These are phyloP conservation scores for Neogale vison DNA, from an alignment of 2,113 vertebrate genomes.

Conservation along the genomic window DNA sequence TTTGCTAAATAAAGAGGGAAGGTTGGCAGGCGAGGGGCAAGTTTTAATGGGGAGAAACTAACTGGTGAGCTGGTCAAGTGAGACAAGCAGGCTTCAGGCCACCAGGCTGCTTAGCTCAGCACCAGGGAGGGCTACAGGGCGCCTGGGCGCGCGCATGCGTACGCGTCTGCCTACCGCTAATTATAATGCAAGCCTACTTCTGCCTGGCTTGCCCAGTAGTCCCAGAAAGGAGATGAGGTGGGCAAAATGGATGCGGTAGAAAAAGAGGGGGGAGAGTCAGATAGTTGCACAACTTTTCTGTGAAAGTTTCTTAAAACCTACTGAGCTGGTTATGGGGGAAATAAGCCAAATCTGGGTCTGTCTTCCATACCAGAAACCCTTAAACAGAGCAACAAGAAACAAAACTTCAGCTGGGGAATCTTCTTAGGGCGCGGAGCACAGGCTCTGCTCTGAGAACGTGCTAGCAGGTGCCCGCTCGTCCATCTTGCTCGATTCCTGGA, in stretches of 20 bases:
- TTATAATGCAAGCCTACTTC: background rate
- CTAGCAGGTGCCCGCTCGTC: background rate
- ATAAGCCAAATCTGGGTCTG: background rate
- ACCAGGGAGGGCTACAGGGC: background rate
- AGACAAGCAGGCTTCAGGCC: background rate
- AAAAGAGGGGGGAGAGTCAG: background rate
- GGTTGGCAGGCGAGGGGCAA: background rate
- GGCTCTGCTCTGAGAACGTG: background rate
- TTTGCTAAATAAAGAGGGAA: conserved; percentile 71
- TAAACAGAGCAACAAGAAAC: background rate
- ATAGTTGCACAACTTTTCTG: background rate
- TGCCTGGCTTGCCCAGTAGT: background rate
- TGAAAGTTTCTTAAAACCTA: background rate
- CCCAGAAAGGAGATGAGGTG: background rate
- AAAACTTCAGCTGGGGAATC: background rate
- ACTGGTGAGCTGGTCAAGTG: background rate
- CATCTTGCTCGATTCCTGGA: background rate
- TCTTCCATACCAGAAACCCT: background rate
- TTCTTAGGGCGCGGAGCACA: background rate
- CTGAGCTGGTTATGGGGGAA: background rate
- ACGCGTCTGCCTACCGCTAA: background rate
- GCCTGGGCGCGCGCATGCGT: background rate
- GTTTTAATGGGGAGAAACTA: conserved; percentile 31
- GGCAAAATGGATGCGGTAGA: background rate
- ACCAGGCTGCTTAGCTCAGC: background rate